Evolutionary conservation across 2,888 invertebrate species (phyloP).

Genomic region (Xanthorhoe designata): DNA sequence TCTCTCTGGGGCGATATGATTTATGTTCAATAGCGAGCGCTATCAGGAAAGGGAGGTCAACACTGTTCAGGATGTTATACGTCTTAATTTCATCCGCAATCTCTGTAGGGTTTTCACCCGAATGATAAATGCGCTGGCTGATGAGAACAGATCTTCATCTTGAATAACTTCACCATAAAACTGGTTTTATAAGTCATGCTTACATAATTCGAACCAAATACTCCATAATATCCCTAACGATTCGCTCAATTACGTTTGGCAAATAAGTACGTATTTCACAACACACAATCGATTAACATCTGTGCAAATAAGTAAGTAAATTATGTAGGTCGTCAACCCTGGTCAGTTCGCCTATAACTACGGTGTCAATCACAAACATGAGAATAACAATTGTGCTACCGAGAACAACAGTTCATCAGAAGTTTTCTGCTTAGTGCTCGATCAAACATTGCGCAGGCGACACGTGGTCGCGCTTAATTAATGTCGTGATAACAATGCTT

Average conservation of each 20-base stretch:
- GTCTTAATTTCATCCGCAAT: constrained; percentile 67
- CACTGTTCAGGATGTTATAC: constrained; percentile 68
- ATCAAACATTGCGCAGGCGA: constrained; percentile 66
- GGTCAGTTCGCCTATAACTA: constrained; percentile 40
- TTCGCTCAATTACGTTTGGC: constrained; percentile 41
- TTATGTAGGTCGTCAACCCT: constrained; percentile 55
- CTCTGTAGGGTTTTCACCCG: constrained; percentile 44
- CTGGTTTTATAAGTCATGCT: constrained; percentile 20
- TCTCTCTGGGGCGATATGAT: constrained; percentile 58
- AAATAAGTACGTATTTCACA: constrained; percentile 40
- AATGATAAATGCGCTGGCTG: constrained; percentile 15
- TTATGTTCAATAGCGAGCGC: constrained; percentile 59
- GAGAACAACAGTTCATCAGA: constrained; percentile 60
- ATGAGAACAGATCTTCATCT: constrained; percentile 24
- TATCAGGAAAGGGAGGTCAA: constrained; percentile 65
- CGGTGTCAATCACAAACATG: constrained; percentile 47
- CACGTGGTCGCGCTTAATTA: constrained; percentile 64
- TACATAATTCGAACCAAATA: constrained; percentile 20
- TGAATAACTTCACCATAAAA: constrained; percentile 31
- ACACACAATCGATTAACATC: constrained; percentile 47
- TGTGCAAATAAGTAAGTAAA: constrained; percentile 48
- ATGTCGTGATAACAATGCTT: constrained; percentile 37
- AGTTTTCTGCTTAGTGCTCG: constrained; percentile 63
- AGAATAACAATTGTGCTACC: constrained; percentile 51
- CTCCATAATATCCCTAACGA: constrained; percentile 31